Percentiles rank a stretch among this genome's conserved stretches.
These are phyloP conservation scores for Cyrtodaria siliqua DNA, from an alignment of 2,888 invertebrate species.

Conservation along the genomic window DNA sequence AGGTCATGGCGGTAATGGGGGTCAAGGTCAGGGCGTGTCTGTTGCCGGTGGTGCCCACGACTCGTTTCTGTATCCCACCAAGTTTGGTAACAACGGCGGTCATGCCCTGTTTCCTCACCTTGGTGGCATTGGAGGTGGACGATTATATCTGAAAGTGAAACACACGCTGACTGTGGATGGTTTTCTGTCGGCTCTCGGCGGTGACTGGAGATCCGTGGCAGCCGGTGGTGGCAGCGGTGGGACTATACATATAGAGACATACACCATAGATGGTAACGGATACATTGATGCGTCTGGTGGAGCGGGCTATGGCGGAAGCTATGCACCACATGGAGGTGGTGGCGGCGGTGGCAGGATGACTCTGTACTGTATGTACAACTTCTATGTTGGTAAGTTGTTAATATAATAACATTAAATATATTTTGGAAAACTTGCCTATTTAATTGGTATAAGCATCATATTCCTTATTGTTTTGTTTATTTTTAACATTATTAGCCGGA, in stretches of 20 bases:
- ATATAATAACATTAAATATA: no score
- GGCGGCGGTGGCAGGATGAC: constrained; percentile 75
- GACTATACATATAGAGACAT: constrained; percentile 68
- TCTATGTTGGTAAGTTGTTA: constrained; percentile 71
- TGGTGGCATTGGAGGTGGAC: constrained; percentile 73
- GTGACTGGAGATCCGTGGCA: constrained; percentile 67
- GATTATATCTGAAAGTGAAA: constrained; percentile 63
- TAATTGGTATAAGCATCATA: no score
- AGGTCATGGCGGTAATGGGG: constrained; percentile 77
- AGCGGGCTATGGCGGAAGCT: constrained; percentile 62
- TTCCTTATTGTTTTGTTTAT: no score
- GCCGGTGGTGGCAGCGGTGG: constrained; percentile 80
- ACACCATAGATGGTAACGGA: constrained; percentile 74
- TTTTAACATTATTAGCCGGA: no score
- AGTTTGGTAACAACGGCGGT: constrained; percentile 77
- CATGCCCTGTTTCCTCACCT: constrained; percentile 72
- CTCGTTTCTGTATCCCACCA: constrained; percentile 67
- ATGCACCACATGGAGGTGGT: constrained; percentile 70
- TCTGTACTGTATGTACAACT: constrained; percentile 74
- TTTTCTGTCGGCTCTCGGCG: constrained; percentile 64
- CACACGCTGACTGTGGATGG: constrained; percentile 75
- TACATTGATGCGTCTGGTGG: constrained; percentile 71
- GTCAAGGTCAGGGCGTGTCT: constrained; percentile 68
- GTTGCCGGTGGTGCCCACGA: constrained; percentile 68
- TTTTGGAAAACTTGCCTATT: no score